A percentile compares a stretch with the other conserved stretches of the same genome.
phyloP scores from a whole-genome alignment of 2,888 invertebrate genomes.

The Cheilosia variabilis region DNA sequence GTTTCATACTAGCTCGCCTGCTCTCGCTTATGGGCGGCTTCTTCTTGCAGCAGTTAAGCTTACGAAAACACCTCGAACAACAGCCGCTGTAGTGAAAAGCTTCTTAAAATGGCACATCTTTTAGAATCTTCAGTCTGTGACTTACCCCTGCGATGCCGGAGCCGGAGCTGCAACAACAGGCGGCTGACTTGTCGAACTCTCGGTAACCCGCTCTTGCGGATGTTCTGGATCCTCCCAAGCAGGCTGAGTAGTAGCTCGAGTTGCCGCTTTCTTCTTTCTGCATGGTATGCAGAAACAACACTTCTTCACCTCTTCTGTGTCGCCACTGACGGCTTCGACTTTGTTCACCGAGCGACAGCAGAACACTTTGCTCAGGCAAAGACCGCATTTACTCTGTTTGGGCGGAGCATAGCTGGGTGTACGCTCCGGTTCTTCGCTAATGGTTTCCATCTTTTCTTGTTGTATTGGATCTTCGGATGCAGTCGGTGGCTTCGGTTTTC shows the following conservation, averaged over 20 bases:
- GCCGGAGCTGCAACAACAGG: slow-evolving; percentile 84
- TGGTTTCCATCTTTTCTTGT: slow-evolving; percentile 76
- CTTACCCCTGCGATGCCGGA: slow-evolving; percentile 58
- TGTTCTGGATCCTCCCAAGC: slow-evolving; percentile 82
- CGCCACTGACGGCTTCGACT: slow-evolving; percentile 81
- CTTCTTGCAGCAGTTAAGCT: slow-evolving; percentile 84
- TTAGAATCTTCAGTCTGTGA: neutral
- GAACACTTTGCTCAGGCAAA: slow-evolving; percentile 82
- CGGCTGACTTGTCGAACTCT: slow-evolving; percentile 84
- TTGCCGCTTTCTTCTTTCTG: slow-evolving; percentile 77
- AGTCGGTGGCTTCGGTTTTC: slow-evolving; percentile 84
- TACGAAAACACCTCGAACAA: slow-evolving; percentile 81
- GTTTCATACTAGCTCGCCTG: slow-evolving; percentile 86
- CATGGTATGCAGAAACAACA: slow-evolving; percentile 84
- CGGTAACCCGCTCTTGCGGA: slow-evolving; percentile 82
- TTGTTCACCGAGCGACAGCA: slow-evolving; percentile 83
- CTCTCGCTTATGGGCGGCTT: slow-evolving; percentile 83
- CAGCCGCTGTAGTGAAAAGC: slow-evolving; percentile 79
- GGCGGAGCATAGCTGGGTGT: slow-evolving; percentile 60
- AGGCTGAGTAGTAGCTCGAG: slow-evolving; percentile 61
- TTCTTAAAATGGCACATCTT: neutral
- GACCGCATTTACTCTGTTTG: slow-evolving; percentile 80
- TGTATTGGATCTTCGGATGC: slow-evolving; percentile 47
- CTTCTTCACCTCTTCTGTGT: slow-evolving; percentile 80
- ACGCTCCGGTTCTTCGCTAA: slow-evolving; percentile 75